Evolutionary conservation across 2,113 vertebrate genomes (phyloP).

Genomic region (Psettodes erumei): DNA sequence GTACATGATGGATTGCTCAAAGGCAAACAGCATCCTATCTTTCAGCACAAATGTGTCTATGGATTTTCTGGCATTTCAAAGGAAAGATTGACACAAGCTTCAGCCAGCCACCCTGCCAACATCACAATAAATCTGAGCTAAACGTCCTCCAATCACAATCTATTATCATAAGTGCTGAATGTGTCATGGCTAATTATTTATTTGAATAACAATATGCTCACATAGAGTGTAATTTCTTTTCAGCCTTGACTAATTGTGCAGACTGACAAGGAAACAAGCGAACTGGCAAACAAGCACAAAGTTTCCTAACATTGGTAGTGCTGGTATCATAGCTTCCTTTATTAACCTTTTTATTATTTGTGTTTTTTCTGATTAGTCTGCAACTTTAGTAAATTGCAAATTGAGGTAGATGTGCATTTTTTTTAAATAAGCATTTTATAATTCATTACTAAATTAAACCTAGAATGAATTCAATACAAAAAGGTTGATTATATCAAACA

Average conservation of each 20-base stretch:
- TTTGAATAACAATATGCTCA: constrained; percentile 4
- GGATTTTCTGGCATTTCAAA: constrained; percentile 10
- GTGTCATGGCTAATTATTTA: constrained; percentile 14
- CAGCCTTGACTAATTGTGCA: background rate
- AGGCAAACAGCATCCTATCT: constrained; percentile 3
- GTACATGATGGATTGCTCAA: constrained; percentile 1
- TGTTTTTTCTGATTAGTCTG: background rate
- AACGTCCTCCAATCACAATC: constrained; percentile 10
- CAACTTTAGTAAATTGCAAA: background rate
- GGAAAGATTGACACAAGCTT: constrained; percentile 1
- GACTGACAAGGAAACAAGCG: background rate
- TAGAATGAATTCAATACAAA: background rate
- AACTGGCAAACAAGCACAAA: background rate
- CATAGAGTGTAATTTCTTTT: background rate
- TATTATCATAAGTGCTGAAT: constrained; percentile 12
- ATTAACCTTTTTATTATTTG: background rate
- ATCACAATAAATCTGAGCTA: constrained; percentile 3
- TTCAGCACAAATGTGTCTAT: constrained; percentile 24
- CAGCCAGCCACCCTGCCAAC: background rate
- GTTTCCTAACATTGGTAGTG: background rate
- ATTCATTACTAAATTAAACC: background rate
- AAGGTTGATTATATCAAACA: background rate
- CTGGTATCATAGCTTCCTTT: background rate
- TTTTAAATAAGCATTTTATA: background rate
- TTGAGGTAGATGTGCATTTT: no score